Evolutionary conservation across 2,113 vertebrate species (phyloP).

Genomic region (Aldabrachelys gigantea): DNA sequence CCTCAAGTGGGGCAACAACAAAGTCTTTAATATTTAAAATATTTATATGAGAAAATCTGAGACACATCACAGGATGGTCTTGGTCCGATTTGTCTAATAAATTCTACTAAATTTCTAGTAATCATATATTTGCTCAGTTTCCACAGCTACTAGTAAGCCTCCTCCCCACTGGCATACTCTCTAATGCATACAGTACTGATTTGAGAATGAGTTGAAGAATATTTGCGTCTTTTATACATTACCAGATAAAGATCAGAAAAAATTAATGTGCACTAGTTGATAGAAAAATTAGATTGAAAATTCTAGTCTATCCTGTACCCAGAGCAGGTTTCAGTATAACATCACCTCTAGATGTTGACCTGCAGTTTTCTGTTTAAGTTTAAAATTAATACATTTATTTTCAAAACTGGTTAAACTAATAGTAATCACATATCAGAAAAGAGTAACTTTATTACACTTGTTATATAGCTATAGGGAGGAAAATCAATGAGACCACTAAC

Average conservation of each 20-base stretch:
- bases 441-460: neutral
- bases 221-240: neutral
- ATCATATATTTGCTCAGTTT: neutral
- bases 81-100: neutral
- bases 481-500: slow-evolving; percentile 16
- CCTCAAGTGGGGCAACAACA: neutral
- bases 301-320: neutral
- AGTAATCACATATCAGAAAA: neutral
- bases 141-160: neutral
- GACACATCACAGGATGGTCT: neutral
- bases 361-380: neutral
- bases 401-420: neutral
- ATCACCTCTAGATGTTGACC: neutral
- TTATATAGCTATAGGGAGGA: neutral
- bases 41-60: rapidly evolving
- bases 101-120: neutral
- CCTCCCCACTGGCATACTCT: no score
- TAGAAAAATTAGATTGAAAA: neutral
- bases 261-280: neutral
- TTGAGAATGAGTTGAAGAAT: neutral
- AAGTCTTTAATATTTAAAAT: neutral
- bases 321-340: neutral
- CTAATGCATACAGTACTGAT: neutral
- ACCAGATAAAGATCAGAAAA: neutral
- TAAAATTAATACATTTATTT: neutral